Percentiles rank a stretch among this genome's conserved stretches.
Evolutionary conservation across 2,888 invertebrate species (phyloP).

Genomic region (Horisme vitalbata): DNA sequence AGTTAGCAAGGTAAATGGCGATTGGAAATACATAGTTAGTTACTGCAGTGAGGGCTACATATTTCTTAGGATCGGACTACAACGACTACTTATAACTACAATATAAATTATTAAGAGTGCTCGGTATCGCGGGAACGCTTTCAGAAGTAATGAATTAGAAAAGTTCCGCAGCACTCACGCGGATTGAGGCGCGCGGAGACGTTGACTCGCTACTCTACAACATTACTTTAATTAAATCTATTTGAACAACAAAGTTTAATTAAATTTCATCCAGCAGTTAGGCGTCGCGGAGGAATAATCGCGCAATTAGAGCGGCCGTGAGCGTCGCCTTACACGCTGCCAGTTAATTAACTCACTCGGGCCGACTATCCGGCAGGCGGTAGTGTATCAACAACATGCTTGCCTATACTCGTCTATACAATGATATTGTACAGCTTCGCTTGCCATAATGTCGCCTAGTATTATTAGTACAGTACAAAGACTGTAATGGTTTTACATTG

Average conservation of each 20-base stretch:
- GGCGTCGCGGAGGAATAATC: constrained; percentile 82
- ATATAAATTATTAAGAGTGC: constrained; percentile 83
- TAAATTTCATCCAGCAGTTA: constrained; percentile 84
- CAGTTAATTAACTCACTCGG: constrained; percentile 81
- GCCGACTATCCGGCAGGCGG: constrained; percentile 61
- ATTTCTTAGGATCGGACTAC: constrained; percentile 34
- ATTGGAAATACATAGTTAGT: neutral
- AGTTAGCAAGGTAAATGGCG: neutral
- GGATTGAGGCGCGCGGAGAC: constrained; percentile 73
- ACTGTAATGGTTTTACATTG: too few species aligned
- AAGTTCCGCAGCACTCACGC: constrained; percentile 82
- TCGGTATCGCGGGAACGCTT: constrained; percentile 81
- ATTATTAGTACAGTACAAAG: too few species aligned
- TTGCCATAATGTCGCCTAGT: neutral
- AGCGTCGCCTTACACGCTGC: constrained; percentile 82
- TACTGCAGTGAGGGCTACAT: constrained; percentile 20
- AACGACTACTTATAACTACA: constrained; percentile 73
- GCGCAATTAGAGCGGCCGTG: constrained; percentile 82
- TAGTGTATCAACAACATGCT: constrained; percentile 44
- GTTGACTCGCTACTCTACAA: constrained; percentile 73
- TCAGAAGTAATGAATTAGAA: constrained; percentile 83
- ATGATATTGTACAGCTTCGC: neutral
- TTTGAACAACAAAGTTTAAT: constrained; percentile 85
- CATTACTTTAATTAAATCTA: constrained; percentile 85
- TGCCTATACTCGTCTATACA: too few species aligned